Conservation (phyloP, 2,888 invertebrate species). For the Dynastes hyllus region DNA sequence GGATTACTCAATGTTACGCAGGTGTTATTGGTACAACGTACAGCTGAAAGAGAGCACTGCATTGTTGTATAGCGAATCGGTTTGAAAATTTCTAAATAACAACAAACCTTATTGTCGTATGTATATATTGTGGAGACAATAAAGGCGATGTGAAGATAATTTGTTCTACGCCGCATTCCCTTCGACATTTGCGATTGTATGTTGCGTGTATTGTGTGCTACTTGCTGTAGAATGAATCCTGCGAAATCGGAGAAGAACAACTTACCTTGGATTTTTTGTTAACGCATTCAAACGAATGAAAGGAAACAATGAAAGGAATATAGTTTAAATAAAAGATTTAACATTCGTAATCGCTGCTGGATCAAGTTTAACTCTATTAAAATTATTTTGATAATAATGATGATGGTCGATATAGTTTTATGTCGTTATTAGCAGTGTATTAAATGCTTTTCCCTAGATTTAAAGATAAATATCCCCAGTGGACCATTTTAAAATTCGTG, state of each 20-base stretch:
- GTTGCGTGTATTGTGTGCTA: background rate
- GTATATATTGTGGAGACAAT: slow-evolving; percentile 52
- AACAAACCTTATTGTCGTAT: slow-evolving; percentile 43
- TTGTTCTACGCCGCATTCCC: slow-evolving; percentile 29
- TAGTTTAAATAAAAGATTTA: too few relatives aligned
- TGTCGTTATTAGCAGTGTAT: too few relatives aligned
- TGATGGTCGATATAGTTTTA: too few relatives aligned
- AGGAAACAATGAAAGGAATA: too few relatives aligned
- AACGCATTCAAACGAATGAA: too few relatives aligned
- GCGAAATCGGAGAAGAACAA: background rate
- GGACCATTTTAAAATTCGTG: too few relatives aligned
- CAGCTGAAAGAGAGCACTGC: slow-evolving; percentile 13
- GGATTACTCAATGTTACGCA: slow-evolving; percentile 55
- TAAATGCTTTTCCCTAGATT: too few relatives aligned
- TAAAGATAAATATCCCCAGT: too few relatives aligned
- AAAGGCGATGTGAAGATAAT: slow-evolving; percentile 54
- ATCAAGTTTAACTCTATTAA: too few relatives aligned
- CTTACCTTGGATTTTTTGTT: too few relatives aligned
- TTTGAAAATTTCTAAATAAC: slow-evolving; percentile 59
- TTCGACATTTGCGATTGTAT: slow-evolving; percentile 9
- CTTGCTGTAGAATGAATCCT: background rate
- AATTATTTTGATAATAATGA: too few relatives aligned
- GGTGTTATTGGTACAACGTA: slow-evolving; percentile 57
- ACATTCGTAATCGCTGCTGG: too few relatives aligned
- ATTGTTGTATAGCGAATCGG: slow-evolving; percentile 57